Conservation (phyloP, 2,113 vertebrate genomes). For the Tetrax tetrax region DNA sequence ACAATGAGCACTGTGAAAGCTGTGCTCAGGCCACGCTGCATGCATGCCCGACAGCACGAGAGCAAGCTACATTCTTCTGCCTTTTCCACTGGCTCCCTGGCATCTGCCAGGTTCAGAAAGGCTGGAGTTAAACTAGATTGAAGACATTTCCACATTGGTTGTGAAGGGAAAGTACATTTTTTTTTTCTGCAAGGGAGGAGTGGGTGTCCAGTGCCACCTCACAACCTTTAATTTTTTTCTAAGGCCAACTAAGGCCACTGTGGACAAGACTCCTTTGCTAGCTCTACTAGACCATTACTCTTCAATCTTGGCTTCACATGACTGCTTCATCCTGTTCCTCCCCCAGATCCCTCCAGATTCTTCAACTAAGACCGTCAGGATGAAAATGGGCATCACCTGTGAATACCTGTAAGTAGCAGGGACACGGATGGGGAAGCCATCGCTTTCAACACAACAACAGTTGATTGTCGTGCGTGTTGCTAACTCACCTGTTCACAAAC, state of each 20-base stretch:
- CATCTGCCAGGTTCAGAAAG: neutral
- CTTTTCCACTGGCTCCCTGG: neutral
- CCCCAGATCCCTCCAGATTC: neutral
- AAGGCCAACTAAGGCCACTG: neutral
- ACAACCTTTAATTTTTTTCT: accelerated
- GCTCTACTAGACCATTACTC: neutral
- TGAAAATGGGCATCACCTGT: neutral
- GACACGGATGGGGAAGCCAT: neutral
- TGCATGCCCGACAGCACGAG: neutral
- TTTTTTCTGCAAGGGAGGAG: neutral
- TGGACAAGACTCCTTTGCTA: neutral
- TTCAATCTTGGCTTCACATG: neutral
- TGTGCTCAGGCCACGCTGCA: neutral
- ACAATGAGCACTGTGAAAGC: neutral
- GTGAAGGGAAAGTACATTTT: neutral
- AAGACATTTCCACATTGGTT: neutral
- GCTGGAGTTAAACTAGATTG: neutral
- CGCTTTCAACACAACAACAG: accelerated
- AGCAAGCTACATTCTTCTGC: neutral
- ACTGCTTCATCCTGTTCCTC: neutral
- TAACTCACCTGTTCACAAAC: constrained; percentile 88
- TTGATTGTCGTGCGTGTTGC: accelerated
- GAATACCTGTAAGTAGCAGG: neutral
- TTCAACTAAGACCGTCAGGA: neutral
- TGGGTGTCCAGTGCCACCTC: neutral